Evolutionary conservation across 2,888 invertebrate genomes (phyloP), one percentile per base, ranked within the genome.

Genomic region (Seira ritae): DNA sequence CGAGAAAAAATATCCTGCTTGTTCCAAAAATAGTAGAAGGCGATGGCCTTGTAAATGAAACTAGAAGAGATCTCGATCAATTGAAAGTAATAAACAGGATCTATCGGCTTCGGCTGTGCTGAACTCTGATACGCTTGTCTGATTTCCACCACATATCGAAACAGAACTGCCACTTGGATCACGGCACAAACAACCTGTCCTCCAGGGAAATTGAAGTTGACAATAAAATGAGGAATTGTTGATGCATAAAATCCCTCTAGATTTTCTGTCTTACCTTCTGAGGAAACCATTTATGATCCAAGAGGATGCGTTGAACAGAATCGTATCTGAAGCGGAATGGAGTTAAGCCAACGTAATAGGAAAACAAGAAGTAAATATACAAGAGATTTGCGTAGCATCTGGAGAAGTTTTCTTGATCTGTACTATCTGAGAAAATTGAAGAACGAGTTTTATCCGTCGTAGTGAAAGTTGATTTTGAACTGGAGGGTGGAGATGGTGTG

Each of bases 231-330:
- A n/a, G n/a, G n/a, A n/a, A n/a, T n/a, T n/a, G n/a, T n/a, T n/a
- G n/a, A n/a, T n/a, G n/a, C n/a, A n/a, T n/a, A n/a, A n/a, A n/a
- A n/a, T n/a, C n/a, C n/a, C n/a, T n/a, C n/a, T n/a, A n/a, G n/a
- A n/a, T n/a, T n/a, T n/a, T n/a, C n/a, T n/a, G n/a, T n/a, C n/a
- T 17, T 20, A 78, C 79, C 72, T 79, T 79, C 23, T 79, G 79
- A 24, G 60, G 79, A 17, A 23, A 23, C 72, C 72, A 79, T 12
- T 37, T 60, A n/a, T 67, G 67, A 4, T 72, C 0, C 4, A 20
- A 37, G 12, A 71, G 55, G n/a, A 37, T 31, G 1, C 22, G 22
- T 10, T 72, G 55, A 15, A 31, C 17, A 12, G 1, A 12, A 23
- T 79, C 72, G 19, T 50, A 72, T 4, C 55, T 19, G 12, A 79